phyloP scores from a whole-genome alignment of 2,888 invertebrate genomes.

The Tyria jacobaeae region DNA sequence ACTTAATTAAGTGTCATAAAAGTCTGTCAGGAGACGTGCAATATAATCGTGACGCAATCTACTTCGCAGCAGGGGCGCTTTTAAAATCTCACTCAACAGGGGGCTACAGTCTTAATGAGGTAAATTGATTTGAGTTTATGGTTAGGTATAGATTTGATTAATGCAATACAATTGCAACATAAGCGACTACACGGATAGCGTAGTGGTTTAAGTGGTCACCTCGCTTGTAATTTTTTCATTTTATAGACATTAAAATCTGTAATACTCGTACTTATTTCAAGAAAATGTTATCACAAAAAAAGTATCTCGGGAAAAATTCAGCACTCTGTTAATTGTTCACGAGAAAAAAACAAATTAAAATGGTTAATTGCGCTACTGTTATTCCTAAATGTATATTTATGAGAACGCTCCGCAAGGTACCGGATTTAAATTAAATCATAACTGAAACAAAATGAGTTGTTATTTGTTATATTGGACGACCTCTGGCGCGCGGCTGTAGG shows the following conservation, averaged over 20 bases:
- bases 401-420: not conserved
- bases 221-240: no score
- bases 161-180: not conserved
- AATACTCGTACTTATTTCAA: no score
- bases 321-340: not conserved
- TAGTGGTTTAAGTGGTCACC: no score
- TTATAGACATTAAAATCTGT: no score
- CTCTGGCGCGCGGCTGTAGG: no score
- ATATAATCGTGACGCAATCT: not conserved
- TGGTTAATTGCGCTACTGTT: not conserved
- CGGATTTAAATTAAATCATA: not conserved
- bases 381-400: not conserved
- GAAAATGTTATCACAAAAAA: no score
- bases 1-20: no score
- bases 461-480: not conserved
- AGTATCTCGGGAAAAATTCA: not conserved
- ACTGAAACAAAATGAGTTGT: not conserved
- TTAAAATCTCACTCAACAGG: not conserved
- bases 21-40: no score
- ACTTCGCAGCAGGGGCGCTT: not conserved
- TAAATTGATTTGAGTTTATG: not conserved
- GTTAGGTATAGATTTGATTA: not conserved
- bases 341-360: slow-evolving; percentile 1
- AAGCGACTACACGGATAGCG: no score
- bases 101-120: not conserved